Evolutionary conservation across 2,797 vertebrate species (phyloP).

Genomic region (Aulostomus chinensis): DNA sequence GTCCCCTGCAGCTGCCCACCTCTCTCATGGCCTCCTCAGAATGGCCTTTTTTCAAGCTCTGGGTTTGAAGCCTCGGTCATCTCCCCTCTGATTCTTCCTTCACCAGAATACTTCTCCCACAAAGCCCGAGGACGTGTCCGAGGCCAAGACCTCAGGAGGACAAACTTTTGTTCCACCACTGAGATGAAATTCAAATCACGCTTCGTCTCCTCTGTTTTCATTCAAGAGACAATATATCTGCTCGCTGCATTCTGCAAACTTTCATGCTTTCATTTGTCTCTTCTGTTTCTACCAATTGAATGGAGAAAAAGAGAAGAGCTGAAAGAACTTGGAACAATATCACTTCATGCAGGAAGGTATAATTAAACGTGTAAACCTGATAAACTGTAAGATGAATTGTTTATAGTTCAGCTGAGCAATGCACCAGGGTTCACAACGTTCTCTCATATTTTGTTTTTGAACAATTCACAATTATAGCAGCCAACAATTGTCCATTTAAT

Average conservation of each 20-base stretch:
- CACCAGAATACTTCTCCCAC: constrained; percentile 31
- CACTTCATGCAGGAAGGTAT: neutral
- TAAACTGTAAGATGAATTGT: neutral
- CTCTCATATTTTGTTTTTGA: neutral
- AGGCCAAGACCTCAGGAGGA: constrained; percentile 36
- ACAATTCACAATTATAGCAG: neutral
- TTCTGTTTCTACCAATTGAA: neutral
- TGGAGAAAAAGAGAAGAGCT: too few relatives aligned
- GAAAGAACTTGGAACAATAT: too few relatives aligned
- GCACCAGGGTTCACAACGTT: neutral
- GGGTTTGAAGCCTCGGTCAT: constrained; percentile 48
- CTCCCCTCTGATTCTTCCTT: constrained; percentile 24
- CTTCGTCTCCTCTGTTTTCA: constrained; percentile 15
- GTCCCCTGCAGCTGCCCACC: constrained; percentile 35
- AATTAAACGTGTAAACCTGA: neutral
- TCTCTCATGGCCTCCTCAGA: constrained; percentile 28
- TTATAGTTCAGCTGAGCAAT: neutral
- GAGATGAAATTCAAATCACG: constrained; percentile 39
- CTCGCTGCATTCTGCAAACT: too few relatives aligned
- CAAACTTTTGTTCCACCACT: neutral
- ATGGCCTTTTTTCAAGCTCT: constrained; percentile 34
- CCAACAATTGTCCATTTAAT: constrained; percentile 3
- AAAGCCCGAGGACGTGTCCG: constrained; percentile 53
- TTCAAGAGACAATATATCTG: too few relatives aligned
- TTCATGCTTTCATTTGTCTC: neutral